Base-by-base conservation (phyloP, 2,888 invertebrate species). In the Luperina nickerlii region DNA sequence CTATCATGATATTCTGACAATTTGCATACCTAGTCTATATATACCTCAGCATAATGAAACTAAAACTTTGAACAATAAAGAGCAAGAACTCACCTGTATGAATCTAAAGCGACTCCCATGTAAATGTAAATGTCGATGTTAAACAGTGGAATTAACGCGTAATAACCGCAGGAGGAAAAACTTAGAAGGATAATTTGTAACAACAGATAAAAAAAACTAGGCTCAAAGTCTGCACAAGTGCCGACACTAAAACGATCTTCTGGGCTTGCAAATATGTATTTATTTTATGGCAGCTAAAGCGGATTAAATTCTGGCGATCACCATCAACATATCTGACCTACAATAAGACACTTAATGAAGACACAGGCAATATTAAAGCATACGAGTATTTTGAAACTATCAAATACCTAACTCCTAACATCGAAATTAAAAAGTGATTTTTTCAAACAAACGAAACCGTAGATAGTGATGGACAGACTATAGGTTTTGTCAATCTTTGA, bases 71-170 rank as follows among this genome's bases (percentile, higher is more conserved):
- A 60, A 32, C 38, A 74, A 85, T 69, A 81, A 70, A 48, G 45
- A 62, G 63, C 57, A 60, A 63, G 62, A 51, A 67, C 54, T 66
- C 45, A 70, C 76, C 60, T 83, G 69, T 65, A 45, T 74, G 76
- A 81, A 76, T 85, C 66, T 85, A 32, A 77, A 38, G 69, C 24
- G 48, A 72, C 80, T 32, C 74, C 85, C 81, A 77, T 85, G 81
- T 72, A 80, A 85, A 85, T 85, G 85, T 76, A 75, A 85, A 85
- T 85, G 51, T 77, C 67, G 72, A 83, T 80, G 80, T 80, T 79
- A 76, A 77, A 73, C 78, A 78, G 74, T 69, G 69, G 57, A 75
- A 79, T 78, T 78, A 78, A 77, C 77, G 79, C 74, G 42, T 62
- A 67, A 70, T 66, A 60, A 18, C n/a, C 68, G 20, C 54, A 70